phyloP scores from a whole-genome alignment of 2,797 vertebrate genomes.

The Pseudochirops corinnae region DNA sequence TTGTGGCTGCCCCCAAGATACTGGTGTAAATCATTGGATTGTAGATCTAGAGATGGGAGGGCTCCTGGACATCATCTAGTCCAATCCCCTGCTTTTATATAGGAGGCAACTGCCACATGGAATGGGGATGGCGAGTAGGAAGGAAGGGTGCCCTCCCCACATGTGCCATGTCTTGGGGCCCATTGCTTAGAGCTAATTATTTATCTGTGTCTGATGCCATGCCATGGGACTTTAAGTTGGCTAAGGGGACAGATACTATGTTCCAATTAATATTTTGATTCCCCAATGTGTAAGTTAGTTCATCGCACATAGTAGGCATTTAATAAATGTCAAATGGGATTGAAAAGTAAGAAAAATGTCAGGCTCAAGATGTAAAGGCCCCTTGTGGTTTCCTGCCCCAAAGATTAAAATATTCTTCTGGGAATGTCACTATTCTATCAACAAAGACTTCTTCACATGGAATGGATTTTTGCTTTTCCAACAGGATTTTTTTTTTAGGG shows the following conservation, averaged over 20 bases:
- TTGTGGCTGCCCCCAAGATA: not conserved
- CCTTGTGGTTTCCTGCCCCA: not conserved
- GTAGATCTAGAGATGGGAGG: not conserved
- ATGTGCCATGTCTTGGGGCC: not conserved
- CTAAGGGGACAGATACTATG: not conserved
- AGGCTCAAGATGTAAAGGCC: not conserved
- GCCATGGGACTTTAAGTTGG: not conserved
- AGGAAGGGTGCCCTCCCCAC: not conserved
- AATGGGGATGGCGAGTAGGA: not conserved
- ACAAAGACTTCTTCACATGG: not conserved
- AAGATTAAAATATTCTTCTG: not conserved
- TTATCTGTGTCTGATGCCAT: too few species aligned
- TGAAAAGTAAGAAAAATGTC: not conserved
- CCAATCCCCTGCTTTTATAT: not conserved
- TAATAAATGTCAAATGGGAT: not conserved
- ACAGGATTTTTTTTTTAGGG: not conserved
- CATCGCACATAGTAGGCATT: not conserved
- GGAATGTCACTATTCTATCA: not conserved
- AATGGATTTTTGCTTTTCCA: not conserved
- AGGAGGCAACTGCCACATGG: not conserved
- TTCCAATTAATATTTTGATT: not conserved
- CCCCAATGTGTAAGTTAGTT: not conserved
- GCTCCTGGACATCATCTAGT: not conserved
- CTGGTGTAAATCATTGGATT: not conserved
- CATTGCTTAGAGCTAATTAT: not conserved